phyloP scores from a whole-genome alignment of 2,113 vertebrate genomes.

The Austrofundulus limnaeus region DNA sequence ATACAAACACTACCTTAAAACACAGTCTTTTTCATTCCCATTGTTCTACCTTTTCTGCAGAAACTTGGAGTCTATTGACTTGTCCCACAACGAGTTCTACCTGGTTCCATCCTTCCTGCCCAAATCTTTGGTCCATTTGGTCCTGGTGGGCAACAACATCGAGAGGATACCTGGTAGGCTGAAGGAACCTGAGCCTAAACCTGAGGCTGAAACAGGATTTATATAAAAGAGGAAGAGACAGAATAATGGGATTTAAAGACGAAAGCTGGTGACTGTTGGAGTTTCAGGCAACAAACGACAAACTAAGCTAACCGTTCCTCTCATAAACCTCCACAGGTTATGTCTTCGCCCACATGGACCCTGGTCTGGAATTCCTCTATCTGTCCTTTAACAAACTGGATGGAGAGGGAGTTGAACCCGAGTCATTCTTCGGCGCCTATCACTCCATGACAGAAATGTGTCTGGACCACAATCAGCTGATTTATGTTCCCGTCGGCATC shows the following conservation, averaged over 20 bases:
- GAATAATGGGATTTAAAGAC: no score
- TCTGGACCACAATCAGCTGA: constrained; percentile 91
- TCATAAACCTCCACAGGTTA: constrained; percentile 74
- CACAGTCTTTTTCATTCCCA: not conserved
- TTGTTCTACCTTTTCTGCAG: constrained; percentile 64
- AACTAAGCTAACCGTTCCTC: not conserved
- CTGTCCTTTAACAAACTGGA: constrained; percentile 93
- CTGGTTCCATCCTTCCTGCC: constrained; percentile 94
- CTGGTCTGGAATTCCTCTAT: constrained; percentile 94
- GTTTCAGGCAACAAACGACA: no score
- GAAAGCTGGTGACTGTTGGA: no score
- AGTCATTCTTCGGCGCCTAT: constrained; percentile 90
- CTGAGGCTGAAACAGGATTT: no score
- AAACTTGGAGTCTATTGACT: constrained; percentile 93
- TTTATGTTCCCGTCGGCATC: constrained; percentile 85
- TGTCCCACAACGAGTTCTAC: constrained; percentile 92
- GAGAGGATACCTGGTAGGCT: constrained; percentile 87
- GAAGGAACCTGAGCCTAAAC: not conserved
- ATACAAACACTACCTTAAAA: no score
- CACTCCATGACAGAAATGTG: constrained; percentile 90
- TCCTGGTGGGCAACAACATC: constrained; percentile 92
- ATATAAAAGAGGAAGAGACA: no score
- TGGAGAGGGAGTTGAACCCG: constrained; percentile 83
- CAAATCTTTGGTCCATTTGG: constrained; percentile 89
- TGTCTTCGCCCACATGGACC: constrained; percentile 94